Base-by-base conservation (phyloP, 2,888 invertebrate species). In the Coenonympha glycerion region DNA sequence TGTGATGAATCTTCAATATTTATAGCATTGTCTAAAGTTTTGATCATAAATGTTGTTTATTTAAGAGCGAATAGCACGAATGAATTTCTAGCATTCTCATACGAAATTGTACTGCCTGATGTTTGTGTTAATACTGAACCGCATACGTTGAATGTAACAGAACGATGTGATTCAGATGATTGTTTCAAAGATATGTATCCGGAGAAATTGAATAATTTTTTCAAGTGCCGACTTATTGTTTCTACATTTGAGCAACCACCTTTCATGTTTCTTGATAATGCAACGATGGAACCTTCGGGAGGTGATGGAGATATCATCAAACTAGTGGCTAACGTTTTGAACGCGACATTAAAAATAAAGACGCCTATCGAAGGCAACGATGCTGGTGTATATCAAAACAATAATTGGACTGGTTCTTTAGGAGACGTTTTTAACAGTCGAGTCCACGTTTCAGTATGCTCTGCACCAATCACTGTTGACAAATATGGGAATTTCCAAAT, bases 391-490 rank as follows among this genome's bases (percentile, higher is more conserved):
- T 74, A 59, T 47, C 51, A 57, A 49, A 59, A 73, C 53, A 65
- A 66, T 24, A 76, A 69, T 54, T 79, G 79, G 79, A 76, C 79
- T n/a, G 79, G 79, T 1, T 73, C 76, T 6, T 58, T 79, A 8
- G 79, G 79, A 1, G 76, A 77, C 11, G 60, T 76, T 6, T 74
- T 60, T 44, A 75, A 76, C 42, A 56, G 54, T 6, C 60, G 56
- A 5, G 71, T 63, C 3, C 66, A 76, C 40, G 61, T 59, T 22
- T 74, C 79, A 2, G 67, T 73, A 31, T 75, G 74, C 52, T 65
- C 75, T 4, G 49, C 65, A 24, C 76, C 79, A 3, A 50, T 79
- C 11, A 71, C 71, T 5, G 54, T 63, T 8, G 45, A 58, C 49
- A 71, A 66, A 59, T 66, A 73, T 60, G 71, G 64, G 11, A 72